Conservation (phyloP, 2,888 invertebrate genomes). For the Timandra comae region DNA sequence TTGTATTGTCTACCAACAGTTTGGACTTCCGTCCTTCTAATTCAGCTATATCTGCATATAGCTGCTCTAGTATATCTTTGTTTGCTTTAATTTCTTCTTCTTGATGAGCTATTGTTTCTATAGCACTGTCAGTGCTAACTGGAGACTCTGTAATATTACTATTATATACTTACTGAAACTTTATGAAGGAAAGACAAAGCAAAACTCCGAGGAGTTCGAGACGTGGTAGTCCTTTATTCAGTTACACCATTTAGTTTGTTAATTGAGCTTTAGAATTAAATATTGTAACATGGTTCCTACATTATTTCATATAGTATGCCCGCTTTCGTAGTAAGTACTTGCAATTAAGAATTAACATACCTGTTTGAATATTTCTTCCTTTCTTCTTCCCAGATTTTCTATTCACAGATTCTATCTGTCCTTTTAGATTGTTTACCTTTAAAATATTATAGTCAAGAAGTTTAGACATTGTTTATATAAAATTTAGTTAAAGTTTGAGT, state of each 20-base stretch:
- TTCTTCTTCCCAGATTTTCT: conserved; percentile 46
- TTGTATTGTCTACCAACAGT: conserved; percentile 31
- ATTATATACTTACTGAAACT: no score
- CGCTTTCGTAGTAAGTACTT: no score
- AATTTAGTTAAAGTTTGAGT: neutral
- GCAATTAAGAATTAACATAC: no score
- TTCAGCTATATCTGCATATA: conserved; percentile 56
- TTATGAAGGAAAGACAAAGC: no score
- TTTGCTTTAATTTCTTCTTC: conserved; percentile 67
- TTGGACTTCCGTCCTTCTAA: conserved; percentile 49
- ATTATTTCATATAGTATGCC: no score
- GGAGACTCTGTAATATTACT: conserved; percentile 43
- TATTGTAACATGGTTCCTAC: no score
- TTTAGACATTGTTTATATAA: neutral
- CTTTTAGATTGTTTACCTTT: conserved; percentile 58
- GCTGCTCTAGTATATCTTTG: conserved; percentile 61
- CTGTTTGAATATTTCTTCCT: conserved; percentile 32
- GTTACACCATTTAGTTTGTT: no score
- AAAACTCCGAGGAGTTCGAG: no score
- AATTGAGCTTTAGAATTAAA: no score
- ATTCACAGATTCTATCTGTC: conserved; percentile 45
- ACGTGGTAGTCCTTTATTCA: no score
- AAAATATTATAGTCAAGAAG: conserved; percentile 1
- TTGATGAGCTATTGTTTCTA: conserved; percentile 56
- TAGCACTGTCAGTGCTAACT: conserved; percentile 39